Percentiles rank a stretch among this genome's conserved stretches.
These are phyloP conservation scores for Venustaconcha ellipsiformis DNA, from an alignment of 1,140 invertebrate species.

Conservation along the genomic window DNA sequence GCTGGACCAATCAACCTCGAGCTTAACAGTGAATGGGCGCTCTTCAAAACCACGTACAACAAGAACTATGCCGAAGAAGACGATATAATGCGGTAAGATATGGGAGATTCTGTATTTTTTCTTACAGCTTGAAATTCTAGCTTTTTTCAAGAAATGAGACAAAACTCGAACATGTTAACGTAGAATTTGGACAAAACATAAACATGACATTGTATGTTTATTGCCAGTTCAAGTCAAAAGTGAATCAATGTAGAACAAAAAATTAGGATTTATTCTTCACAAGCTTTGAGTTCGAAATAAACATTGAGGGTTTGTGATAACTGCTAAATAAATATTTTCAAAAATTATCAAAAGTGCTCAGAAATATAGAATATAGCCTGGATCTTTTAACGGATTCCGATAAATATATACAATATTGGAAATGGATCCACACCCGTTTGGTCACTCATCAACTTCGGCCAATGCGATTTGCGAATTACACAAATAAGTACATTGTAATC, in stretches of 20 bases:
- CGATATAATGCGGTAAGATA: conserved; percentile 18
- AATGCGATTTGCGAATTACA: background rate
- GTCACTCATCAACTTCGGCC: no score
- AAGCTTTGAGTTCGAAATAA: no score
- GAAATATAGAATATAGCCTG: no score
- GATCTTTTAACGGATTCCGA: no score
- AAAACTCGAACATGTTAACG: background rate
- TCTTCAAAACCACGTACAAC: conserved; percentile 26
- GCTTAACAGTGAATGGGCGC: conserved; percentile 37
- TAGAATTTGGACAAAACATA: background rate
- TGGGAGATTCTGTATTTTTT: background rate
- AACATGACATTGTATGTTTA: background rate
- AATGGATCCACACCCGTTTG: no score
- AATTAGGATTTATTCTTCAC: no score
- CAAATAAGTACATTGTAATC: background rate
- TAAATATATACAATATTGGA: no score
- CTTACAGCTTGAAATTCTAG: background rate
- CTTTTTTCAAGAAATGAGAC: background rate
- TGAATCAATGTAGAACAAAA: background rate
- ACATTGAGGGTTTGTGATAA: no score
- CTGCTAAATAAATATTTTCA: no score
- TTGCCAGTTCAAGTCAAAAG: background rate
- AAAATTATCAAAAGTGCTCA: no score
- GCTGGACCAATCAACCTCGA: conserved; percentile 19
- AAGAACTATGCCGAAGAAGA: conserved; percentile 31